Evolutionary conservation across 1,140 invertebrate genomes (phyloP).

Genomic region (Musca domestica): DNA sequence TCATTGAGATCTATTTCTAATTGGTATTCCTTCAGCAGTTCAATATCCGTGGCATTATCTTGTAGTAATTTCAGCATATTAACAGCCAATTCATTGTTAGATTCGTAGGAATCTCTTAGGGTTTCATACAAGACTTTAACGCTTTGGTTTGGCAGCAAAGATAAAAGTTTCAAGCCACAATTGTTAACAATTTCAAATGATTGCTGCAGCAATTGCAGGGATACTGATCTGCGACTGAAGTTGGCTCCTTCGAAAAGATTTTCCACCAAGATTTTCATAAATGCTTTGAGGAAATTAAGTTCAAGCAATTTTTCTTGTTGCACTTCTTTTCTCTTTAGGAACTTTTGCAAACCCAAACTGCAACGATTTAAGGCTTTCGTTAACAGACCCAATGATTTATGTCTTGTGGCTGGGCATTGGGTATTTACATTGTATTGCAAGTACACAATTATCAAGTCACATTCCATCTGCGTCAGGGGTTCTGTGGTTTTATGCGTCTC

Average conservation of each 20-base stretch:
- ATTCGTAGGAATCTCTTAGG: constrained; percentile 76
- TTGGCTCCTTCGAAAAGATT: constrained; percentile 67
- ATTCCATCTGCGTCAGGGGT: constrained; percentile 61
- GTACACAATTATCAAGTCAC: constrained; percentile 67
- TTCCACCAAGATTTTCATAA: constrained; percentile 54
- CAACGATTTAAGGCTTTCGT: constrained; percentile 60
- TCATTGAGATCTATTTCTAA: constrained; percentile 15
- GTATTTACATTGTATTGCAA: constrained; percentile 70
- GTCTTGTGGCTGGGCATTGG: constrained; percentile 64
- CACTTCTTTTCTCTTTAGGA: constrained; percentile 24
- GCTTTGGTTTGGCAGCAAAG: constrained; percentile 41
- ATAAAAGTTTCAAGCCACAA: constrained; percentile 25
- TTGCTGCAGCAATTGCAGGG: constrained; percentile 54
- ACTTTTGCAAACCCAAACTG: constrained; percentile 34
- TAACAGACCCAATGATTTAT: constrained; percentile 61
- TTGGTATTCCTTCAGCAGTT: constrained; percentile 15
- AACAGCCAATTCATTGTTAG: constrained; percentile 69
- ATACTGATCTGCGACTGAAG: constrained; percentile 65
- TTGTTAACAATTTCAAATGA: constrained; percentile 28
- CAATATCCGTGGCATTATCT: constrained; percentile 11
- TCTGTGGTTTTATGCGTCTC: constrained; percentile 76
- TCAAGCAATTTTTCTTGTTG: constrained; percentile 29
- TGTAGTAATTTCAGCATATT: constrained; percentile 56
- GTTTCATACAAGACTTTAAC: constrained; percentile 59
- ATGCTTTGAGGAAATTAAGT: constrained; percentile 27